These are phyloP conservation scores for Anomalospiza imberbis DNA, from an alignment of 2,797 vertebrate species.

Conservation along the genomic window DNA sequence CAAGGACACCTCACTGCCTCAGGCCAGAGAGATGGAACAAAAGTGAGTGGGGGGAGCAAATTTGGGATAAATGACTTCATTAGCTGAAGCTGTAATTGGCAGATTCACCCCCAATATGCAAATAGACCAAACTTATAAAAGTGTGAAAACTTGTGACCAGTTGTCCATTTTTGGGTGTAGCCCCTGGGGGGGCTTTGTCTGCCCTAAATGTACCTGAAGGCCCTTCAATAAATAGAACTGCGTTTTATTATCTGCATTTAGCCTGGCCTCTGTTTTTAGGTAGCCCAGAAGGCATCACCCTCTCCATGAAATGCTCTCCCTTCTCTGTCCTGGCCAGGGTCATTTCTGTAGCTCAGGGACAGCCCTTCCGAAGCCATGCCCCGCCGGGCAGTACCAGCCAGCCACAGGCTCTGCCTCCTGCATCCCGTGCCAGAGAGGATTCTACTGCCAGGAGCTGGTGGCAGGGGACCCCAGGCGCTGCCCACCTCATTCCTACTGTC, in stretches of 20 bases:
- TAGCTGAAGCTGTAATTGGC: not conserved
- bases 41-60: not conserved
- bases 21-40: not conserved
- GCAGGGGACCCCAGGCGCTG: constrained; percentile 79
- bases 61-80: not conserved
- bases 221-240: not conserved
- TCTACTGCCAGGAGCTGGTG: constrained; percentile 85
- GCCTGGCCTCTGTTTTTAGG: not conserved
- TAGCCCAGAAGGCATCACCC: rapidly evolving
- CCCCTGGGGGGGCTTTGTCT: not conserved
- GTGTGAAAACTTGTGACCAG: not conserved
- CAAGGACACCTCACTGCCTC: not conserved
- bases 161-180: not conserved
- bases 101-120: not conserved
- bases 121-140: not conserved
- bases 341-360: constrained; percentile 85
- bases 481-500: constrained; percentile 87
- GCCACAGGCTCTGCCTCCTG: constrained; percentile 81
- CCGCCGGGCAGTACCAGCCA: constrained; percentile 86
- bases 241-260: not conserved
- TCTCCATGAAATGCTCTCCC: not conserved
- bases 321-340: constrained; percentile 72
- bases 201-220: not conserved
- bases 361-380: constrained; percentile 79
- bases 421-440: constrained; percentile 84